Percentiles rank a stretch among this genome's conserved stretches.
Evolutionary conservation across 2,888 invertebrate species (phyloP).

Genomic region (Cantharis rustica): DNA sequence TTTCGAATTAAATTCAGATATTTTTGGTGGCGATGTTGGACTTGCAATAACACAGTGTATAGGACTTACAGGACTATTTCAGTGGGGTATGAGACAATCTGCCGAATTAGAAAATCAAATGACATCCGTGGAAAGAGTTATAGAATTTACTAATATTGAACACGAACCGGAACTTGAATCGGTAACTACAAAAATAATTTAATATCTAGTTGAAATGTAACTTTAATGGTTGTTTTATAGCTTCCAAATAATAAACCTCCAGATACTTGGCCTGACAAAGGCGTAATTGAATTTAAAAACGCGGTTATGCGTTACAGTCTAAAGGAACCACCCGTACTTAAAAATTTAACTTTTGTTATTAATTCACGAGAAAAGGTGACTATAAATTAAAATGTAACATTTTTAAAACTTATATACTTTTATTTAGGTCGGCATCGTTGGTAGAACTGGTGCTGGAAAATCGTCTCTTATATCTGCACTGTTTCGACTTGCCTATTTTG

Average conservation of each 20-base stretch:
- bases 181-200: slow-evolving; percentile 34
- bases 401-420: background rate
- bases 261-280: slow-evolving; percentile 66
- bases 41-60: slow-evolving; percentile 61
- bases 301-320: slow-evolving; percentile 67
- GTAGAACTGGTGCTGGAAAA: slow-evolving; percentile 65
- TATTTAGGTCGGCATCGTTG: slow-evolving; percentile 60
- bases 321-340: slow-evolving; percentile 67
- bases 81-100: slow-evolving; percentile 73
- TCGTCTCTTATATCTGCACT: slow-evolving; percentile 60
- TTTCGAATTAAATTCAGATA: slow-evolving; percentile 23
- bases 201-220: background rate
- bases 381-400: background rate
- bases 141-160: slow-evolving; percentile 65
- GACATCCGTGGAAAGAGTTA: slow-evolving; percentile 69
- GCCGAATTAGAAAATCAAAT: slow-evolving; percentile 68
- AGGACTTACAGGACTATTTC: slow-evolving; percentile 58
- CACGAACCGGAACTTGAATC: slow-evolving; percentile 52
- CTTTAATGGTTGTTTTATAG: background rate
- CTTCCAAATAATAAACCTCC: slow-evolving; percentile 56
- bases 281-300: slow-evolving; percentile 64
- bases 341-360: slow-evolving; percentile 58
- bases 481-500: slow-evolving; percentile 62
- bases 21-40: slow-evolving; percentile 58
- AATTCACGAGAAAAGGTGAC: slow-evolving; percentile 59